Conservation (phyloP, 2,797 vertebrate genomes). For the Helicolenus hilgendorfi region DNA sequence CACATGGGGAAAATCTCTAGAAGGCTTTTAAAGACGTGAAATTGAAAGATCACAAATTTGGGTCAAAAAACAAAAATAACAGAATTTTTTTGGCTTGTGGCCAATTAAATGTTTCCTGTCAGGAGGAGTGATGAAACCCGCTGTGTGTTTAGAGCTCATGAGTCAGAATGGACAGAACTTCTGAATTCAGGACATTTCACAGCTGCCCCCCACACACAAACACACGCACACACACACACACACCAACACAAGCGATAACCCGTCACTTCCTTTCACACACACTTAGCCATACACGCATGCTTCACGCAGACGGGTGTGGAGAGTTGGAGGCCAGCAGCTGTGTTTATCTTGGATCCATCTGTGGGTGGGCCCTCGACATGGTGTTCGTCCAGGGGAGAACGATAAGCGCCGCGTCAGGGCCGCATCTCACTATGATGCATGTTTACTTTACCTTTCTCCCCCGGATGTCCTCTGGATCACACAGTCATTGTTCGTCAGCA, state of each 20-base stretch:
- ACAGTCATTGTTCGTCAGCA: constrained; percentile 7
- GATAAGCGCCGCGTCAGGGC: constrained; percentile 1
- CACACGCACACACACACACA: background rate
- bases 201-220: background rate
- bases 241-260: background rate
- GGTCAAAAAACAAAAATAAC: background rate
- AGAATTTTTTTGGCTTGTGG: background rate
- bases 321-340: constrained; percentile 78
- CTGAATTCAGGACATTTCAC: background rate
- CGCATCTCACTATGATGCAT: background rate
- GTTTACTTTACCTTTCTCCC: constrained; percentile 34
- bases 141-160: background rate
- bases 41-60: background rate
- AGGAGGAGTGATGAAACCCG: background rate
- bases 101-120: background rate
- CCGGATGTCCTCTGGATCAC: constrained; percentile 9
- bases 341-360: constrained; percentile 82
- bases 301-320: constrained; percentile 18
- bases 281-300: background rate
- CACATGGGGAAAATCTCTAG: background rate
- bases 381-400: constrained; percentile 39
- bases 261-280: constrained; percentile 4
- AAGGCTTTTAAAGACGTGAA: background rate
- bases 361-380: constrained; percentile 51
- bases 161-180: background rate